Base-by-base conservation (phyloP, 2,888 invertebrate genomes). In the Euplexia lucipara region DNA sequence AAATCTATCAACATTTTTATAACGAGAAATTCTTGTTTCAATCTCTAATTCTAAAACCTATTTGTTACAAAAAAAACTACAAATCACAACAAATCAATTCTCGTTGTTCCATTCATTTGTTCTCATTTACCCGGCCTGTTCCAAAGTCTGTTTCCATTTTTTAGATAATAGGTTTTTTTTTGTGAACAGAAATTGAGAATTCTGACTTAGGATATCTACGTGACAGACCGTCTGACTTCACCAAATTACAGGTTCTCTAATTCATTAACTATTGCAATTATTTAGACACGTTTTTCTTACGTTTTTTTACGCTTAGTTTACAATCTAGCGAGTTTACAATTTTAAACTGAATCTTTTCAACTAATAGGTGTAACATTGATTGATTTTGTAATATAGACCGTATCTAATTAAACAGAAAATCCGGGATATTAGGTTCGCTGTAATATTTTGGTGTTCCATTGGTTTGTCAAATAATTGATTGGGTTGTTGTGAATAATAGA, bases 121-220 rank as follows among this genome's bases (percentile, higher is more conserved):
- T 71, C 63, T 76, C 67, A 37, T 66, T 47, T 45, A 70, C 47
- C 54, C 35, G 16, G 63, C 18, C 44, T 64, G 60, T 51, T 58
- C 37, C 56, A 49, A 56, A 63, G 44, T 53, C 62, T 56, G 48
- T 34, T 56, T 49, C 16, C 14, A 18, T 54, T 66, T 18, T 48
- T 72, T 65, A 70, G 65, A 71, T 79, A 81, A 81, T 79, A 74
- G 79, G 56, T 78, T 84, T 84, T 82, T 84, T 84, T 82, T 84
- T 84, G 61, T 73, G 30, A 54, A 64, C 56, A 57, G 53, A 62
- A 78, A 76, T 39, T 64, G 69, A 77, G 42, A 48, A 61, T 59
- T 59, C 58, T 49, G 18, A 37, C 39, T 62, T 26, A 44, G 42
- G n/a, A 56, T 47, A 52, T 26, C 81, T 79, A 82, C 82, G 69